phyloP scores from a whole-genome alignment of 2,113 vertebrate genomes.

The Nibea albiflora region DNA sequence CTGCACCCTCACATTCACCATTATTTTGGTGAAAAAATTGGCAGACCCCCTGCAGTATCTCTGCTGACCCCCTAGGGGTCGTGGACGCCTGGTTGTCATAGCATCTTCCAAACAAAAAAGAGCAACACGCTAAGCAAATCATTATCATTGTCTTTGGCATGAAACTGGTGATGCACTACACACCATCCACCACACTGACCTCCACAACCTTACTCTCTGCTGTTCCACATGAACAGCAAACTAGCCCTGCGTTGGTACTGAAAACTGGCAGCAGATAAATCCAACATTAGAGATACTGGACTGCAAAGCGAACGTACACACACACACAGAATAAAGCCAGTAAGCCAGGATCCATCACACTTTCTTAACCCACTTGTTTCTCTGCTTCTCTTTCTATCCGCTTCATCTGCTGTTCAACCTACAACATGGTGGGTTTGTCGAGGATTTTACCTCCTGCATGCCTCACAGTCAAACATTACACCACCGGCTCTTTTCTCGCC shows the following conservation, averaged over 20 bases:
- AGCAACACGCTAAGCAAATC: background rate
- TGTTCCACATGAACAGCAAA: background rate
- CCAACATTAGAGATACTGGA: background rate
- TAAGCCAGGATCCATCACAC: background rate
- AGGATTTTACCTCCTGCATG: conserved; percentile 38
- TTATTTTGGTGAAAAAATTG: too few relatives aligned
- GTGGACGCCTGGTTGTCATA: too few relatives aligned
- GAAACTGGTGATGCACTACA: background rate
- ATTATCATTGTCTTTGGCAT: background rate
- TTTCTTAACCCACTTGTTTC: background rate
- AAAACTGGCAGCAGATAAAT: background rate
- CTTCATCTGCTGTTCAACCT: conserved; percentile 50
- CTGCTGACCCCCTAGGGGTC: too few relatives aligned
- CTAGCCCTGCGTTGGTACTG: background rate
- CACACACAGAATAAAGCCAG: background rate
- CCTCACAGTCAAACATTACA: conserved; percentile 56
- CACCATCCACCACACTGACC: background rate
- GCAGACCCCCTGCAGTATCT: too few relatives aligned
- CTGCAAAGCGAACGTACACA: background rate
- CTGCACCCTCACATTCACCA: too few relatives aligned
- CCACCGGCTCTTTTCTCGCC: conserved; percentile 23
- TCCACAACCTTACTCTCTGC: background rate
- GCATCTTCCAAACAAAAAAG: background rate
- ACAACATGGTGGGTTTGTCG: conserved; percentile 28
- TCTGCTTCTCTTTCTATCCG: conserved; percentile 5